A percentile compares a stretch with the other conserved stretches of the same genome.
phyloP scores from a whole-genome alignment of 2,888 invertebrate species.

The Caenorhabditis panamensis region DNA sequence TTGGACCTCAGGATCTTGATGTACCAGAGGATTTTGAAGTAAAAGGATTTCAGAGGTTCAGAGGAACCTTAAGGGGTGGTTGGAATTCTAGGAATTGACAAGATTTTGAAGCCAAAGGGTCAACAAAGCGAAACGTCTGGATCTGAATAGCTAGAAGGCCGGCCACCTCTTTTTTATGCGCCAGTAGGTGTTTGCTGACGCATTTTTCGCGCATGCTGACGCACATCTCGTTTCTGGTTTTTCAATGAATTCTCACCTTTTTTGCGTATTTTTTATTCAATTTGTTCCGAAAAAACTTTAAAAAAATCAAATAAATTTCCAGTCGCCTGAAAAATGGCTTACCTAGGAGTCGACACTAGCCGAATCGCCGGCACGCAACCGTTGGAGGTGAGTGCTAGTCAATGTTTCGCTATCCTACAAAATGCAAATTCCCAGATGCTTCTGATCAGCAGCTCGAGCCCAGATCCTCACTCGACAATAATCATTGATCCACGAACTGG shows the following conservation, averaged over 20 bases:
- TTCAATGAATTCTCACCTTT: not conserved
- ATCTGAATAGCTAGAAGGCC: too few relatives aligned
- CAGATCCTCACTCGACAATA: constrained; percentile 73
- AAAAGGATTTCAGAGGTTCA: too few relatives aligned
- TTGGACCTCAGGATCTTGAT: too few relatives aligned
- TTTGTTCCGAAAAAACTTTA: not conserved
- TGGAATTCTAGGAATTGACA: too few relatives aligned
- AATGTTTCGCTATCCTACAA: not conserved
- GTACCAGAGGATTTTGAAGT: too few relatives aligned
- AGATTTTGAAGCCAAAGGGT: too few relatives aligned
- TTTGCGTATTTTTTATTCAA: not conserved
- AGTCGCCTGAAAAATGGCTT: constrained; percentile 31
- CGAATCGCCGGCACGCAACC: constrained; percentile 47
- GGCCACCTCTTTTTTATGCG: too few relatives aligned
- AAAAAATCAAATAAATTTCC: not conserved
- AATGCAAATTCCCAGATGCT: constrained; percentile 56
- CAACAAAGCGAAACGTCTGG: too few relatives aligned
- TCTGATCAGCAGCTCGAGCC: constrained; percentile 61
- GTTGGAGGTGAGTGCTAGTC: constrained; percentile 28
- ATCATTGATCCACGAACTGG: constrained; percentile 76
- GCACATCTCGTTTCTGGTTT: not conserved
- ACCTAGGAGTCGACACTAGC: constrained; percentile 56
- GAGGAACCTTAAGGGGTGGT: too few relatives aligned
- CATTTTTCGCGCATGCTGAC: not conserved
- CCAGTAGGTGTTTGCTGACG: not conserved